Evolutionary conservation across 1,140 invertebrate species (phyloP).

Genomic region (Bombus balteatus): DNA sequence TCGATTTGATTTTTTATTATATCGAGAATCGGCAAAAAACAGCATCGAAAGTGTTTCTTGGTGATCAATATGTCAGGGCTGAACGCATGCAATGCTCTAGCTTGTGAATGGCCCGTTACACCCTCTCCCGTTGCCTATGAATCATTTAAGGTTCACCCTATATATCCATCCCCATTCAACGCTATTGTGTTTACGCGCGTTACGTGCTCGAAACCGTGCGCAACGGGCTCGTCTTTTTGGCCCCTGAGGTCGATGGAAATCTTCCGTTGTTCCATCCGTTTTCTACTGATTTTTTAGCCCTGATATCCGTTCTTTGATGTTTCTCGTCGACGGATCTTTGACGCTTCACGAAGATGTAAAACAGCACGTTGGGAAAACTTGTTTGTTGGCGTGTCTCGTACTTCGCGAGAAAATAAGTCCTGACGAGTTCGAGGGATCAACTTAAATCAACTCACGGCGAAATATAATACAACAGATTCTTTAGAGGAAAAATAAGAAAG

Average conservation of each 20-base stretch:
- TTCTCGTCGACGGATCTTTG: too few species aligned
- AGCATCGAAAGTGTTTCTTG: constrained; percentile 27
- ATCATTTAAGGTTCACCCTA: constrained; percentile 67
- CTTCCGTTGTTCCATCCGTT: neutral
- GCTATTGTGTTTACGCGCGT: constrained; percentile 44
- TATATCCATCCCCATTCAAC: constrained; percentile 43
- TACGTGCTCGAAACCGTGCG: constrained; percentile 33
- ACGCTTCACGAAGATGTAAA: neutral
- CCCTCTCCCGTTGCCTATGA: constrained; percentile 57
- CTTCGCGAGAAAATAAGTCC: neutral
- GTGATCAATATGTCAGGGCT: constrained; percentile 64
- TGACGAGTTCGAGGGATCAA: neutral
- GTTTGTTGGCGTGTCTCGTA: neutral
- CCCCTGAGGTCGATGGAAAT: constrained; percentile 22
- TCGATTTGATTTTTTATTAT: neutral
- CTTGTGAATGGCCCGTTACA: constrained; percentile 62
- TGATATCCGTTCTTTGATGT: neutral
- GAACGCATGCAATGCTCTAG: constrained; percentile 46
- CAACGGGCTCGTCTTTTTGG: constrained; percentile 23
- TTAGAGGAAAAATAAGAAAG: neutral
- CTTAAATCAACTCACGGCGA: neutral
- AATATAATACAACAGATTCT: neutral
- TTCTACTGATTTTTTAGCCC: neutral
- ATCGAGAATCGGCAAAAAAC: constrained; percentile 12
- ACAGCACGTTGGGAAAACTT: neutral